Percentiles rank a stretch among this genome's conserved stretches.
phyloP scores from a whole-genome alignment of 2,888 invertebrate species.

The Melieria crassipennis region DNA sequence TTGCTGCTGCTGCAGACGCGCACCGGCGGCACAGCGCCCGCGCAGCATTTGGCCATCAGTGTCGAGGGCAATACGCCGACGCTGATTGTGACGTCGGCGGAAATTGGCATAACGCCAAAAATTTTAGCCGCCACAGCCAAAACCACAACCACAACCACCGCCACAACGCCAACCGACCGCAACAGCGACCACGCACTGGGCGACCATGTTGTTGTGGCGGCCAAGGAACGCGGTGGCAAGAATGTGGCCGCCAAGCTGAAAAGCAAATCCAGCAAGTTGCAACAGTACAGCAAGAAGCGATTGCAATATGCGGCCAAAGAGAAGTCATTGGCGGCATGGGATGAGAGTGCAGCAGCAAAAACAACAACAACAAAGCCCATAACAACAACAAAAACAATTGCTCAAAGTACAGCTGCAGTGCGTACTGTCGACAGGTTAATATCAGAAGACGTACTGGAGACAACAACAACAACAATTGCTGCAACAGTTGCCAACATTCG shows the following conservation, averaged over 20 bases:
- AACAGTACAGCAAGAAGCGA: conserved; percentile 23
- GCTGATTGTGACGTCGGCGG: conserved; percentile 45
- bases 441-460: conserved; percentile 10
- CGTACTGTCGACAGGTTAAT: neutral
- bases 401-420: conserved; percentile 1
- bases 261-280: conserved; percentile 26
- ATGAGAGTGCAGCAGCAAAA: neutral
- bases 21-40: conserved; percentile 39
- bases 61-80: conserved; percentile 50
- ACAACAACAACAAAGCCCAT: conserved; percentile 11
- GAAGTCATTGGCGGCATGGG: neutral
- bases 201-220: neutral
- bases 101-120: conserved; percentile 42
- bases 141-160: conserved; percentile 14
- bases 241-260: conserved; percentile 20
- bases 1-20: conserved; percentile 30
- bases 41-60: conserved; percentile 45
- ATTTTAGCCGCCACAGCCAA: conserved; percentile 24
- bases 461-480: conserved; percentile 25
- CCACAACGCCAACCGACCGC: neutral
- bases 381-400: neutral
- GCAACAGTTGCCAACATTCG: conserved; percentile 21
- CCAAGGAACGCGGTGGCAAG: neutral
- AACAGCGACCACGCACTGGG: too few relatives aligned
- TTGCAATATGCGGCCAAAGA: conserved; percentile 15